Evolutionary conservation across 2,113 vertebrate species (phyloP), one percentile per base, ranked within the genome.

Genomic region (Actenoides lindsayi): DNA sequence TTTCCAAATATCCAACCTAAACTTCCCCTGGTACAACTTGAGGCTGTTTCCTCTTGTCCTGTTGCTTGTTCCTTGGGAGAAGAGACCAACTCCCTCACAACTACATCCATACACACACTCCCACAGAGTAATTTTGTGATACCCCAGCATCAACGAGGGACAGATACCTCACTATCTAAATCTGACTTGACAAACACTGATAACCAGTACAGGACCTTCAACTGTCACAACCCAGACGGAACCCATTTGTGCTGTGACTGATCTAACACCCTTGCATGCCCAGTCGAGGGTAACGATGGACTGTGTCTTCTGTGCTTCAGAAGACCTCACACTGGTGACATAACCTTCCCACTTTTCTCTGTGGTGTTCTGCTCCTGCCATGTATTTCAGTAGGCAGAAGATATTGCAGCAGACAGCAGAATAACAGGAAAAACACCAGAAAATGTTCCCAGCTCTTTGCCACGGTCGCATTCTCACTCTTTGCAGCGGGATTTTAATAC

Each of bases 271-370:
- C 76, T 19, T 17, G 5, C 5, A 53, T 6, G 48, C 48, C 53
- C 21, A 2, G 5, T 19, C 6, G 1, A 39, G 27, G 7, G 24
- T 5, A 28, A 5, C 3, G 16, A 30, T 0, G 9, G 46, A n/a
- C 53, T 13, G 39, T 0, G 33, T 4, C 10, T 39, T 4, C 89
- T 63, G n/a, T n/a, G 57, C 13, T 71, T 35, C 83, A 63, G 21
- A n/a, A 77, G 3, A 35, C 24, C 44, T 56, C 74, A 13, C 39
- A 6, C 35, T 2, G 5, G 18, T 62, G 67, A 65, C 1, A 3
- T 8, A 68, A 33, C 41, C 67, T 51, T 57, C 75, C 70, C 63
- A 6, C 54, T 82, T 18, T 15, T 20, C 53, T 41, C 79, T 11
- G 16, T 3, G 1, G 57, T 35, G 37, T 53, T 63, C 68, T 75